Evolutionary conservation across 2,888 invertebrate species (phyloP).

Genomic region (Yponomeuta malinellus): DNA sequence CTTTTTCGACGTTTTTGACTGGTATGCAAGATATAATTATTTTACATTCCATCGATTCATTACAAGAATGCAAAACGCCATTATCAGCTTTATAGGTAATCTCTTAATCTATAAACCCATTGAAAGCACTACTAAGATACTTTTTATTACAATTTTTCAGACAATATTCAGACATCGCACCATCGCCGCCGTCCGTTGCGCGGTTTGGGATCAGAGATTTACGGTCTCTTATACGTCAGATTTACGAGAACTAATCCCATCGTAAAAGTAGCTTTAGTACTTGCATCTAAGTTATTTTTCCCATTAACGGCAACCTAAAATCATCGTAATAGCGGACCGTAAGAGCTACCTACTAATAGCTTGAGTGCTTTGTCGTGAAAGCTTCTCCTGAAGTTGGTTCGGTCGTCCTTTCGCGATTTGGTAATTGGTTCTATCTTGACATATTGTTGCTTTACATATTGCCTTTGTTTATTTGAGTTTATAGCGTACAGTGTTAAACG

Average conservation of each 20-base stretch:
- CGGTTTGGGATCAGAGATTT: constrained; percentile 11
- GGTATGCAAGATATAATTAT: too few relatives aligned
- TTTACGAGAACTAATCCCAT: constrained; percentile 10
- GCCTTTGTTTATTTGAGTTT: neutral
- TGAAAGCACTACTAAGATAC: neutral
- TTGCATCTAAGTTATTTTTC: neutral
- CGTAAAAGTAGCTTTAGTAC: constrained; percentile 4
- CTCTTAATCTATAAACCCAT: too few relatives aligned
- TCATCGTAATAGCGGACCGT: neutral
- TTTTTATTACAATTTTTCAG: neutral
- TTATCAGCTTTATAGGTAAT: too few relatives aligned
- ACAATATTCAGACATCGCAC: neutral
- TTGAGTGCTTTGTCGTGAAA: neutral
- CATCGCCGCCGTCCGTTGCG: neutral
- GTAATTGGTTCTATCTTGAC: neutral
- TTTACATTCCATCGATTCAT: too few relatives aligned
- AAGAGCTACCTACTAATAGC: neutral
- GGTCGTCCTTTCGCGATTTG: neutral
- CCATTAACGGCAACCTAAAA: neutral
- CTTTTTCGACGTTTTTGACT: too few relatives aligned
- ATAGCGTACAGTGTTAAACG: neutral
- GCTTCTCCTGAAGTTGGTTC: neutral
- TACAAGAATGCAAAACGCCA: too few relatives aligned
- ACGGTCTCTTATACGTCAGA: constrained; percentile 11
- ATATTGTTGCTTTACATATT: neutral